phyloP scores from a whole-genome alignment of 2,797 vertebrate species.

The Danio choprae region DNA sequence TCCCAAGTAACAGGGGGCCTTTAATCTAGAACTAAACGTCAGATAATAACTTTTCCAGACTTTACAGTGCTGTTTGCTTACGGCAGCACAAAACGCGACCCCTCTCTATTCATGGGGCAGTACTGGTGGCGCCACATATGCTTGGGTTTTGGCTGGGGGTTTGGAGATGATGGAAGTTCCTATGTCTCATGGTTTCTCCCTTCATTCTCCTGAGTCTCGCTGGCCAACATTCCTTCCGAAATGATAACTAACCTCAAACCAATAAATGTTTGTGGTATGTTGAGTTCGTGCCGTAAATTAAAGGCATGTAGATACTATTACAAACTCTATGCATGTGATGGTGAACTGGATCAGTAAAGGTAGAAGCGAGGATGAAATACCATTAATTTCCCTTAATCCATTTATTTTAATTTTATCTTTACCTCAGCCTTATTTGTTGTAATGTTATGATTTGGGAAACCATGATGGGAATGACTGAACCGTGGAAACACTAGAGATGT shows the following conservation, averaged over 20 bases:
- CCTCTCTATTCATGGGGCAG: constrained; percentile 67
- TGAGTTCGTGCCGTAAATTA: constrained; percentile 30
- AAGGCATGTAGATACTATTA: constrained; percentile 34
- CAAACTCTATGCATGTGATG: neutral
- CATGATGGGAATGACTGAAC: neutral
- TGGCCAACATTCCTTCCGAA: constrained; percentile 65
- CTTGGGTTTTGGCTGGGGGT: constrained; percentile 74
- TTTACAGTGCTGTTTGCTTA: constrained; percentile 73
- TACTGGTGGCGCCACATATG: constrained; percentile 70
- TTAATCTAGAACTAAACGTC: constrained; percentile 25
- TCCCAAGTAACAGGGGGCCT: constrained; percentile 5
- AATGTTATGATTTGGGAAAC: neutral
- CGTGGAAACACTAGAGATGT: neutral
- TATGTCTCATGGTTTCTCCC: constrained; percentile 69
- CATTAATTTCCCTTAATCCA: neutral
- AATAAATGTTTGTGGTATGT: constrained; percentile 31
- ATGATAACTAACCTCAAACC: constrained; percentile 45
- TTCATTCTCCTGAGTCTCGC: constrained; percentile 59
- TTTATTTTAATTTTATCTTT: neutral
- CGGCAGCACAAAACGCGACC: constrained; percentile 71
- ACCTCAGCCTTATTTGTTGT: neutral
- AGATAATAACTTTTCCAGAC: constrained; percentile 70
- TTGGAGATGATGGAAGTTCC: constrained; percentile 65
- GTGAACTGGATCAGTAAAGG: neutral
- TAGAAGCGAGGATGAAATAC: constrained; percentile 1